phyloP scores from a whole-genome alignment of 2,797 vertebrate genomes.

The Enteromius thamalakanensis region DNA sequence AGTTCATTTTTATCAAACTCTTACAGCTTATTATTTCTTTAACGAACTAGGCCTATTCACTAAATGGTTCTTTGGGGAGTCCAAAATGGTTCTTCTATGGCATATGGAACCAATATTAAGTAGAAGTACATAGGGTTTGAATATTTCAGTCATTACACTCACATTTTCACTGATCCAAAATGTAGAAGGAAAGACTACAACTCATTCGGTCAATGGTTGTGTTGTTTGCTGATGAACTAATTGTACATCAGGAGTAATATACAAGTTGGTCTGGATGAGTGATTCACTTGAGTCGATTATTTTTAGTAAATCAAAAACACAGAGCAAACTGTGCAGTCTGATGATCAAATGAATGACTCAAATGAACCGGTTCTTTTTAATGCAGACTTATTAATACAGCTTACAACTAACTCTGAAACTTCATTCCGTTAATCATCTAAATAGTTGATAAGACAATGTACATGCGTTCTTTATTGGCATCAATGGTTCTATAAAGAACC shows the following conservation, averaged over 20 bases:
- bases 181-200: not conserved
- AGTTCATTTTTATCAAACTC: not conserved
- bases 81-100: not conserved
- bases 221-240: not conserved
- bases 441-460: not conserved
- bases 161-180: not conserved
- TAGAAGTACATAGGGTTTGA: too few species aligned
- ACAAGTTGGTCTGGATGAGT: not conserved
- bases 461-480: not conserved
- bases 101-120: not conserved
- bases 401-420: not conserved
- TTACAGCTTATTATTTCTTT: not conserved
- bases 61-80: not conserved
- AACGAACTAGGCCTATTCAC: not conserved
- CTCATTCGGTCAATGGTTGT: not conserved
- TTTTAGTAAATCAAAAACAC: not conserved
- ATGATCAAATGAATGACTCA: not conserved
- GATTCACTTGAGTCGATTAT: not conserved
- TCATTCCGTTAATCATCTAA: not conserved
- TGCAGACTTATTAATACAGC: not conserved
- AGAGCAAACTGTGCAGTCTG: not conserved
- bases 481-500: not conserved
- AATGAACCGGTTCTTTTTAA: not conserved
- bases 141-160: not conserved
- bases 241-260: slow-evolving; percentile 15